Evolutionary conservation across 2,113 vertebrate species (phyloP).

Genomic region (Perccottus glenii): DNA sequence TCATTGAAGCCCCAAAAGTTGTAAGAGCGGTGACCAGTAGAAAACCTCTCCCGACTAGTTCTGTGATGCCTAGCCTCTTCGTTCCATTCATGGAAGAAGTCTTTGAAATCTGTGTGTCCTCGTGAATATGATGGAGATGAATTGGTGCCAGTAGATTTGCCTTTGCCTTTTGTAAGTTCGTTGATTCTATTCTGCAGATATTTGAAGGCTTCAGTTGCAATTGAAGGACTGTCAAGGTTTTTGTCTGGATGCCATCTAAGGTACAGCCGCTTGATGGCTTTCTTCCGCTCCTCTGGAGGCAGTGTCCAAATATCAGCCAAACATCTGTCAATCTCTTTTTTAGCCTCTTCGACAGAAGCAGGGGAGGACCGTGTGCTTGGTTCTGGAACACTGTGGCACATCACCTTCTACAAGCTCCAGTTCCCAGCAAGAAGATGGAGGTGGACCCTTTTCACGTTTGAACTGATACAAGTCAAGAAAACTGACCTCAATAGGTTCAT

Average conservation of each 20-base stretch:
- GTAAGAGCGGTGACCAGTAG: slow-evolving; percentile 43
- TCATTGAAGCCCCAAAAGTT: slow-evolving; percentile 73
- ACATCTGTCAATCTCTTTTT: slow-evolving; percentile 78
- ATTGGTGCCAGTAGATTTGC: neutral
- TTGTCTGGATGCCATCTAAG: slow-evolving; percentile 84
- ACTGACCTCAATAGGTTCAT: slow-evolving; percentile 69
- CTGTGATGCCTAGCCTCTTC: slow-evolving; percentile 74
- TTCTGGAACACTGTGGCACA: slow-evolving; percentile 17
- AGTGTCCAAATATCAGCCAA: slow-evolving; percentile 76
- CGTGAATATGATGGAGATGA: neutral
- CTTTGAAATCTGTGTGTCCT: slow-evolving; percentile 28
- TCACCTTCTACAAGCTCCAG: slow-evolving; percentile 20
- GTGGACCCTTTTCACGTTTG: slow-evolving; percentile 59
- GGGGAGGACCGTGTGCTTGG: slow-evolving; percentile 46
- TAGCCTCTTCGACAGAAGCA: slow-evolving; percentile 69
- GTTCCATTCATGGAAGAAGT: slow-evolving; percentile 74
- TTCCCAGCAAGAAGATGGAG: slow-evolving; percentile 22
- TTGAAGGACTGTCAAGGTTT: slow-evolving; percentile 63
- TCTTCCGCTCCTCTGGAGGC: slow-evolving; percentile 65
- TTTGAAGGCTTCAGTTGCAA: slow-evolving; percentile 74
- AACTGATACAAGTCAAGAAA: slow-evolving; percentile 80
- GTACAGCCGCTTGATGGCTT: slow-evolving; percentile 80
- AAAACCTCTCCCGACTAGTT: slow-evolving; percentile 56
- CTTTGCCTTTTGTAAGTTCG: slow-evolving; percentile 46
- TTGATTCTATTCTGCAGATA: slow-evolving; percentile 74